These are phyloP conservation scores for Malurus cyaneus DNA, from an alignment of 2,113 vertebrate species.

Conservation along the genomic window DNA sequence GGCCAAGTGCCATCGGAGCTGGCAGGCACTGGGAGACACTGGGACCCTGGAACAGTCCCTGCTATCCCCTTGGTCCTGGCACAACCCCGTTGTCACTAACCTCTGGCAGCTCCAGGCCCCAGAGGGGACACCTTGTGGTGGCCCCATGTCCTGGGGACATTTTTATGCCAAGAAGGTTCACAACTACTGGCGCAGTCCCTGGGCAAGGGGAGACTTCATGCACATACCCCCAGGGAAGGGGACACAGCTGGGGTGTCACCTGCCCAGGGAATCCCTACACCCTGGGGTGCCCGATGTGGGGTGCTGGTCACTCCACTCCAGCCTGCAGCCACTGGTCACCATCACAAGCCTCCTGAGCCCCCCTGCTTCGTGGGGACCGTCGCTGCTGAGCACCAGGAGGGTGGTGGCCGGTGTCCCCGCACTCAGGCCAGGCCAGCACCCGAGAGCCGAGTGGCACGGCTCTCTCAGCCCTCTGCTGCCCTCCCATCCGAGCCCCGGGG, in stretches of 20 bases:
- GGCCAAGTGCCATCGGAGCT: background rate
- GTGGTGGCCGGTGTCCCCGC: accelerated
- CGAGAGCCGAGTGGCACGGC: accelerated
- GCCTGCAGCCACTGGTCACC: background rate
- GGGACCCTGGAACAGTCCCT: background rate
- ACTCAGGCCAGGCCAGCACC: accelerated
- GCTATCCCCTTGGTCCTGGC: background rate
- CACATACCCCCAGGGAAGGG: background rate
- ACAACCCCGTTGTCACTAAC: background rate
- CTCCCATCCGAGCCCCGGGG: background rate
- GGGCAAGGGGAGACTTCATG: background rate
- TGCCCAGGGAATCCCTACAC: no score
- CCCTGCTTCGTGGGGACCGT: accelerated
- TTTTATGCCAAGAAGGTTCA: background rate
- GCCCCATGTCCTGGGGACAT: background rate
- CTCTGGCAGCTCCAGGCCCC: no score
- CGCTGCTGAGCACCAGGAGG: accelerated
- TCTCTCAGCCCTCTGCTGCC: background rate
- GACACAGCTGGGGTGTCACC: background rate
- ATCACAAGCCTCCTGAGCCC: background rate
- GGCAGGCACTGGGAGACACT: background rate
- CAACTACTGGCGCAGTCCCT: accelerated
- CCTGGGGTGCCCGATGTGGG: background rate
- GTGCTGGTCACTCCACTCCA: accelerated
- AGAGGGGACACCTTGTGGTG: accelerated